Evolutionary conservation across 2,797 vertebrate genomes (phyloP).

Genomic region (Sphenopsis melanotis): DNA sequence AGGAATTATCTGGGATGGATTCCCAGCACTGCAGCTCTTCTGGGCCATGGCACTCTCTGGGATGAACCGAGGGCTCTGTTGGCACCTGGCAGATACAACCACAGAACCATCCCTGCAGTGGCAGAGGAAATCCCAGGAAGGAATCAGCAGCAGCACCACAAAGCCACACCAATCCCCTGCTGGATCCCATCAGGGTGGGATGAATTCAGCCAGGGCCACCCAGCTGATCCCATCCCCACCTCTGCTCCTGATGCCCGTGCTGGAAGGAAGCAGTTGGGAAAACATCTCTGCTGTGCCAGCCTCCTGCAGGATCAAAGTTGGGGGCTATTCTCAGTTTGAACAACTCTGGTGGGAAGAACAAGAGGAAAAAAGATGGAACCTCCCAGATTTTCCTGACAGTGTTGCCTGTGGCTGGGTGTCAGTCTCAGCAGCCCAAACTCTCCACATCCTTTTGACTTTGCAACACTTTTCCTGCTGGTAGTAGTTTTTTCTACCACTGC

Average conservation of each 20-base stretch:
- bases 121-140: neutral
- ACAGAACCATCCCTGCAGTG: neutral
- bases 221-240: neutral
- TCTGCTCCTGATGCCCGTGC: neutral
- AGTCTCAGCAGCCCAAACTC: neutral
- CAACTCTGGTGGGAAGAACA: neutral
- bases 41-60: neutral
- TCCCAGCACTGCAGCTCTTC: neutral
- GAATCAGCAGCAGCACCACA: neutral
- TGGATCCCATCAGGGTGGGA: neutral
- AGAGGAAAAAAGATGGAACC: neutral
- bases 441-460: neutral
- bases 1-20: neutral
- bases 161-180: neutral
- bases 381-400: neutral
- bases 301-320: neutral
- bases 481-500: neutral
- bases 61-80: accelerated
- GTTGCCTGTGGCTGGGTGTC: neutral
- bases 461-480: neutral
- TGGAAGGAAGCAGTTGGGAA: neutral
- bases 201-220: neutral
- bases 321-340: neutral
- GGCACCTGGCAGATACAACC: neutral
- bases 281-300: neutral